Percentiles rank a stretch among this genome's conserved stretches.
Evolutionary conservation across 2,888 invertebrate species (phyloP).

Genomic region (Branchipolynoe longqiensis): DNA sequence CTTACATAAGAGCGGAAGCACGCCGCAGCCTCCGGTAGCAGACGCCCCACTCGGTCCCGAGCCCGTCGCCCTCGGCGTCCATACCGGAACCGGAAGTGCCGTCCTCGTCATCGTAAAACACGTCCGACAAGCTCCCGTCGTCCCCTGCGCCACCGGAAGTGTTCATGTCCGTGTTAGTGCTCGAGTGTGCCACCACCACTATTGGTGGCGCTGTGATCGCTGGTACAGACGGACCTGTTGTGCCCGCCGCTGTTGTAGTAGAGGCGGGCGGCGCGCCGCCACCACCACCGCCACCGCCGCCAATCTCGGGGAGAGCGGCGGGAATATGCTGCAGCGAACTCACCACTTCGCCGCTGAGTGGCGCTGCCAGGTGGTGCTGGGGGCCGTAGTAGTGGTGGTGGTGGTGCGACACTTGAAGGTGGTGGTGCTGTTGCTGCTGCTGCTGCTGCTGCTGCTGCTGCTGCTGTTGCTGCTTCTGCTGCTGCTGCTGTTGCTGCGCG

Average conservation of each 20-base stretch:
- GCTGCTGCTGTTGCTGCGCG: background rate
- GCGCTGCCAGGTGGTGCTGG: background rate
- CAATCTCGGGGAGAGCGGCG: background rate
- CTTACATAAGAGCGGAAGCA: slow-evolving; percentile 49
- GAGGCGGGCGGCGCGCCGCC: background rate
- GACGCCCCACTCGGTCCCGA: slow-evolving; percentile 17
- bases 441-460: background rate
- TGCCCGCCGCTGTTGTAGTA: no score
- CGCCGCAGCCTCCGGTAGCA: slow-evolving; percentile 40
- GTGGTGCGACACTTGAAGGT: background rate
- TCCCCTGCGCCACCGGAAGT: background rate
- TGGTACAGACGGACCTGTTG: background rate
- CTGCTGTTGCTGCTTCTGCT: background rate
- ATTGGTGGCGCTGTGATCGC: slow-evolving; percentile 20
- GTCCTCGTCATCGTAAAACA: slow-evolving; percentile 40
- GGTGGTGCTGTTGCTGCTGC: slow-evolving; percentile 4
- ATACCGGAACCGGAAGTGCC: background rate
- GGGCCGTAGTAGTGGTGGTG: background rate
- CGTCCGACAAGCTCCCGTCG: background rate
- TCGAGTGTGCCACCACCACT: slow-evolving; percentile 27
- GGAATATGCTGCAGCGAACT: background rate
- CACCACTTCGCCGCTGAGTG: background rate
- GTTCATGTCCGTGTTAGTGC: background rate
- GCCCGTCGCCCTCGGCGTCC: slow-evolving; percentile 1
- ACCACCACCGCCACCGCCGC: background rate